Percentiles rank a stretch among this genome's conserved stretches.
Evolutionary conservation across 2,113 vertebrate species (phyloP).

Genomic region (Pygoscelis antarcticus): DNA sequence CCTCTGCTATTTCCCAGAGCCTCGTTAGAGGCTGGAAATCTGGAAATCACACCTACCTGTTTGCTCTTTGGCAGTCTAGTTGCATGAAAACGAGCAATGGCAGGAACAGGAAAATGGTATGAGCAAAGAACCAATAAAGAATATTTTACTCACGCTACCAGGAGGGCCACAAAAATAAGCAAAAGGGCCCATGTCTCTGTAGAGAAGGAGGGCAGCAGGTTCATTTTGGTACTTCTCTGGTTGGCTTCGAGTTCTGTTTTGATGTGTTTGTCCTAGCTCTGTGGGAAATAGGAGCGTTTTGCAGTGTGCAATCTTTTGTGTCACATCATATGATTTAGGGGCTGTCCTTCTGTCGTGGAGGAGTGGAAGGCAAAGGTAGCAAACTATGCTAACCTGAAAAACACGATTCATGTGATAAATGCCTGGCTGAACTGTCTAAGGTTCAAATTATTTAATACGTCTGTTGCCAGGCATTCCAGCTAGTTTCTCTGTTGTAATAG

Average conservation of each 20-base stretch:
- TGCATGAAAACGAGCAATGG: not conserved
- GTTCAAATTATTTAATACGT: not conserved
- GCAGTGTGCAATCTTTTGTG: not conserved
- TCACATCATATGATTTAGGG: not conserved
- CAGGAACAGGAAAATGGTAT: not conserved
- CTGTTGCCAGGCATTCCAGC: not conserved
- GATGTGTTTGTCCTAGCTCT: not conserved
- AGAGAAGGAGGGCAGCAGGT: constrained; percentile 20
- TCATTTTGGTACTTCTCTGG: constrained; percentile 17
- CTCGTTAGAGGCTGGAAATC: not conserved
- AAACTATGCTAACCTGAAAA: not conserved
- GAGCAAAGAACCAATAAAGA: not conserved
- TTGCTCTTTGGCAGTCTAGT: not conserved
- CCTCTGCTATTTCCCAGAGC: not conserved
- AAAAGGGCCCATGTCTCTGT: constrained; percentile 50
- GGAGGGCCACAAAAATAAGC: not conserved
- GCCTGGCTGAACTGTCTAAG: not conserved
- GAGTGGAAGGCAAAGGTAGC: not conserved
- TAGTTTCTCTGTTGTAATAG: not conserved
- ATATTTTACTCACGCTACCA: constrained; percentile 5
- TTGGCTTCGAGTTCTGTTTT: not conserved
- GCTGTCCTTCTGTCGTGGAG: not conserved
- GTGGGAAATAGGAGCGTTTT: not conserved
- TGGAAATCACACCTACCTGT: not conserved
- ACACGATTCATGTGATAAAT: not conserved